Conservation (phyloP, 2,888 invertebrate species). For the Volucella inanis region DNA sequence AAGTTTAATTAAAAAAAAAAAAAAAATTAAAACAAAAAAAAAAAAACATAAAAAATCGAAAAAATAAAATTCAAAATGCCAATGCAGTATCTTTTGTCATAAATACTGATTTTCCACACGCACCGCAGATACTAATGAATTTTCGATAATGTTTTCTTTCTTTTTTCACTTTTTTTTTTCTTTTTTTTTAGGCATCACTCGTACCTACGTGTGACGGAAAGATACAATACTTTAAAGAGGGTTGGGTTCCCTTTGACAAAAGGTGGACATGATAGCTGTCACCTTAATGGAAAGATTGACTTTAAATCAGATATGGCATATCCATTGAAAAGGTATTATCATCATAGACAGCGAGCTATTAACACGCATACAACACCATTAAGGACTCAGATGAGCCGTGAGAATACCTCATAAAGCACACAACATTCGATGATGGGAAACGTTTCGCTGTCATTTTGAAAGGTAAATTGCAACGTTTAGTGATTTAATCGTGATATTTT, state of each 20-base stretch:
- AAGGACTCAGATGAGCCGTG: slow-evolving; percentile 12
- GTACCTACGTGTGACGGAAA: slow-evolving; percentile 13
- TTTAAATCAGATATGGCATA: background rate
- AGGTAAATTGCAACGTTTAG: background rate
- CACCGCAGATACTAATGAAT: slow-evolving; percentile 28
- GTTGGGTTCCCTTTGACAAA: background rate
- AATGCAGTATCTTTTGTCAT: slow-evolving; percentile 31
- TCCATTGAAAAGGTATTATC: slow-evolving; percentile 3
- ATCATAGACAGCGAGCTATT: background rate
- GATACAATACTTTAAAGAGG: background rate
- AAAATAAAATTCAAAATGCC: slow-evolving; percentile 23
- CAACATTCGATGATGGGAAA: background rate
- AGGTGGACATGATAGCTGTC: background rate
- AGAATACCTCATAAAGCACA: background rate
- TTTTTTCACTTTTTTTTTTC: too few relatives aligned
- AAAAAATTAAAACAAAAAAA: too few relatives aligned
- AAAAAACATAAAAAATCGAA: background rate
- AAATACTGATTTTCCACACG: slow-evolving; percentile 64
- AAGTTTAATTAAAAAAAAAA: slow-evolving; percentile 16
- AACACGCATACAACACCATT: background rate
- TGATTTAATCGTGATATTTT: background rate
- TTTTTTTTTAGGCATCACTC: slow-evolving; percentile 28
- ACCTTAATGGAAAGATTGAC: background rate
- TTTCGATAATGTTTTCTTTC: too few relatives aligned
- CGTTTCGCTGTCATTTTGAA: background rate